Evolutionary conservation across 1,140 invertebrate species (phyloP).

Genomic region (Glomeris maerens): DNA sequence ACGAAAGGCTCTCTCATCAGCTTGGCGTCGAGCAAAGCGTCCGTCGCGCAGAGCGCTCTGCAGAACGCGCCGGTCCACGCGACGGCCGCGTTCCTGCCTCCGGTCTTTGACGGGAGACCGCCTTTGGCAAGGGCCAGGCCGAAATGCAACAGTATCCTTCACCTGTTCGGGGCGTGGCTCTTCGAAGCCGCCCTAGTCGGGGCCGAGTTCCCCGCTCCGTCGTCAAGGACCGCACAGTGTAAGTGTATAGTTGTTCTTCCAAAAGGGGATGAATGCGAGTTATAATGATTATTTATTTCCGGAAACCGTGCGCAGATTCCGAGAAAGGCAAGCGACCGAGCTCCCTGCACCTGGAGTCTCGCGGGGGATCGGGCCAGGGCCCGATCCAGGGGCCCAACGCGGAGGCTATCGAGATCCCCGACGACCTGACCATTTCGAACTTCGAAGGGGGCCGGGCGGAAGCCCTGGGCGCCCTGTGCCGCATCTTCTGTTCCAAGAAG

Average conservation of each 20-base stretch:
- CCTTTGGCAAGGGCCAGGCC: conserved; percentile 42
- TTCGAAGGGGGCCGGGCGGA: conserved; percentile 74
- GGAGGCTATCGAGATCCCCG: conserved; percentile 13
- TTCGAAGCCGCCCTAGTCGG: conserved; percentile 89
- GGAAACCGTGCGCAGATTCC: no score
- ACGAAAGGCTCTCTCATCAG: conserved; percentile 12
- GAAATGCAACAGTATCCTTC: conserved; percentile 83
- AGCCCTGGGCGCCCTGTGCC: conserved; percentile 82
- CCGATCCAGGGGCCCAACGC: conserved; percentile 13
- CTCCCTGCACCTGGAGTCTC: conserved; percentile 12
- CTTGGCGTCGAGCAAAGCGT: conserved; percentile 12
- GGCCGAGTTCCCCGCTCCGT: conserved; percentile 30
- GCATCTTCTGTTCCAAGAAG: conserved; percentile 92
- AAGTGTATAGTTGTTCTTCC: no score
- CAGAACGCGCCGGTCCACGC: neutral
- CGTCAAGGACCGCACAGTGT: no score
- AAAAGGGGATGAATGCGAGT: neutral
- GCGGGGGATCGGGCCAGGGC: conserved; percentile 5
- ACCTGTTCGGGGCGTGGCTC: conserved; percentile 91
- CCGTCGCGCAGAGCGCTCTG: conserved; percentile 1
- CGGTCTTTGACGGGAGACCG: conserved; percentile 19
- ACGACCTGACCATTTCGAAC: conserved; percentile 21
- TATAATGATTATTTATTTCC: neutral
- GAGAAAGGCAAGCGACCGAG: conserved; percentile 10
- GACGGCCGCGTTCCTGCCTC: no score